Evolutionary conservation across 2,888 invertebrate genomes (phyloP), one percentile per base, ranked within the genome.

Genomic region (Mesodorylaimus sp.): DNA sequence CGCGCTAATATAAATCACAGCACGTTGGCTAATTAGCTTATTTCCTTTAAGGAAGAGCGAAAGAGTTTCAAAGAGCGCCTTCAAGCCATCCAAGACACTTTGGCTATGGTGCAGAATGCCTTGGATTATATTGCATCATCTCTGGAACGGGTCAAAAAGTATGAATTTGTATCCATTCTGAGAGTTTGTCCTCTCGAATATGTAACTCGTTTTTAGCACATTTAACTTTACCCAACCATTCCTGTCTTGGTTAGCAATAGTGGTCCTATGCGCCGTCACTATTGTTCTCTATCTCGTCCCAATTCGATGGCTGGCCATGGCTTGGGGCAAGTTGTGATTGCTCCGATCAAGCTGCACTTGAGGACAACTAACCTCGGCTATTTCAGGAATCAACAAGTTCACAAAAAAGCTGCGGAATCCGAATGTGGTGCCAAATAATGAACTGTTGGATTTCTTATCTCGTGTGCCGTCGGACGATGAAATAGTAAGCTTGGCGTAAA

Each of bases 191-290:
- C 21, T 39, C 41, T n/a, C 7, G 5, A 39, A 39, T 16, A 39
- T 39, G 10, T 39, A 19, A 7, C 21, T 39, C 58, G 59, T 54
- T 75, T 77, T 54, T 75, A 89, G 88, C 72, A 79, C 88, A 52
- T 86, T 88, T 73, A 89, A 91, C 70, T 97, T 93, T 74, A 87
- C 89, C 53, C 83, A 91, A 67, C 89, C 93, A 54, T 93, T 89
- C 74, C 73, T 97, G 58, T 89, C 91, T 61, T 84, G 83, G 74
- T 74, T 97, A 68, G 87, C 89, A 21, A 81, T 91, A 59, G 70
- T 80, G 38, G 75, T 85, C 60, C 71, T 88, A 47, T 66, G 79
- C 52, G 73, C 78, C 45, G 83, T 78, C 13, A 77, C 79, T 58
- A 57, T 83, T 47, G 79, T 93, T 10, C 72, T 95, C 21, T 93